phyloP scores from a whole-genome alignment of 2,113 vertebrate genomes.

The Austrofundulus limnaeus region DNA sequence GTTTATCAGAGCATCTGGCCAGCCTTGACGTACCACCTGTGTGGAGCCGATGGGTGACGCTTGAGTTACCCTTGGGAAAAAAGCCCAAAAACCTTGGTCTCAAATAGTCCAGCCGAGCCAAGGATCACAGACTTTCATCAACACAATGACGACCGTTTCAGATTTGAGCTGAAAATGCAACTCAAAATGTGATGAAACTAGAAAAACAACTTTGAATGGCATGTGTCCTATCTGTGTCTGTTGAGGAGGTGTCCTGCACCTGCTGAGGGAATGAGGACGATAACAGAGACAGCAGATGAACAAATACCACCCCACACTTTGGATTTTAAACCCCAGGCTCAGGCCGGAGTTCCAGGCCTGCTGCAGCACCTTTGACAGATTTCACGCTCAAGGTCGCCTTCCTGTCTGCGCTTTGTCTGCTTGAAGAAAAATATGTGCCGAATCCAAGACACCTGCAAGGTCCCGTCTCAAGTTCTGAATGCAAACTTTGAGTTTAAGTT shows the following conservation, averaged over 20 bases:
- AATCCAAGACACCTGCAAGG: constrained; percentile 23
- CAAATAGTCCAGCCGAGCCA: constrained; percentile 35
- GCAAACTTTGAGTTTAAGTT: background rate
- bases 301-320: no score
- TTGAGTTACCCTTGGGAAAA: constrained; percentile 59
- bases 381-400: constrained; percentile 18
- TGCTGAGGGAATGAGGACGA: constrained; percentile 47
- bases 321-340: no score
- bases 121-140: constrained; percentile 39
- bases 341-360: background rate
- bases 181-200: background rate
- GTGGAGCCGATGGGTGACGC: constrained; percentile 57
- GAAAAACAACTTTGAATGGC: background rate
- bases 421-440: constrained; percentile 13
- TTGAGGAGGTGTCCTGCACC: constrained; percentile 61
- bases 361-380: constrained; percentile 17
- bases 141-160: background rate
- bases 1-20: constrained; percentile 48
- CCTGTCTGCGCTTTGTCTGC: constrained; percentile 11
- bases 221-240: constrained; percentile 22
- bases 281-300: background rate
- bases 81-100: constrained; percentile 65
- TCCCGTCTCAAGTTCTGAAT: background rate
- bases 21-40: constrained; percentile 52
- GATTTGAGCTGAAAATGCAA: background rate